These are phyloP conservation scores for Entomobrya proxima DNA, from an alignment of 2,888 invertebrate genomes.

Conservation along the genomic window DNA sequence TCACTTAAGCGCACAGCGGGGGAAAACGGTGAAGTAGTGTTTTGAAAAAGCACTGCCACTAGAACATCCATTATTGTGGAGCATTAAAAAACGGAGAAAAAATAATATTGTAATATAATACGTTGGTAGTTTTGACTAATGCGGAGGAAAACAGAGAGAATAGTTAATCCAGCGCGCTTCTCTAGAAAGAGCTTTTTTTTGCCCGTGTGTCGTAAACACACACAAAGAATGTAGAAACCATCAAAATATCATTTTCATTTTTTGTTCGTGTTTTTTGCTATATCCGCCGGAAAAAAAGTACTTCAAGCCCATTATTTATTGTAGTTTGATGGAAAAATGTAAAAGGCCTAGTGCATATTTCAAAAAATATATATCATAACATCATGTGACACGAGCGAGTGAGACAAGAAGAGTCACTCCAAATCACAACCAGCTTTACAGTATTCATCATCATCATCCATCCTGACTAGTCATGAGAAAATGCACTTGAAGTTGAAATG, in stretches of 20 bases:
- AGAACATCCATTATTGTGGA: no score
- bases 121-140: neutral
- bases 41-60: no score
- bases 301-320: neutral
- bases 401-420: neutral
- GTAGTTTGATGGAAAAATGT: neutral
- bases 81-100: no score
- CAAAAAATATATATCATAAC: neutral
- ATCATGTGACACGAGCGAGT: neutral
- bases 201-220: neutral
- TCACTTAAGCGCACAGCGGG: neutral
- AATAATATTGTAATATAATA: neutral
- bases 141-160: neutral
- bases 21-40: neutral
- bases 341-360: neutral
- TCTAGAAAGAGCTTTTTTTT: no score
- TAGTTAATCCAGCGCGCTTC: neutral
- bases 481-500: neutral
- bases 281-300: neutral
- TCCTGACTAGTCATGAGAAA: neutral
- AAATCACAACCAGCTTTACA: neutral
- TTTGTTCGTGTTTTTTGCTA: no score
- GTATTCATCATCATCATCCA: neutral
- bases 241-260: slow-evolving; percentile 15
- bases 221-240: no score